A percentile compares a stretch with the other conserved stretches of the same genome.
Conservation (phyloP, 1,140 invertebrate genomes). For the Temnothorax nylanderi region DNA sequence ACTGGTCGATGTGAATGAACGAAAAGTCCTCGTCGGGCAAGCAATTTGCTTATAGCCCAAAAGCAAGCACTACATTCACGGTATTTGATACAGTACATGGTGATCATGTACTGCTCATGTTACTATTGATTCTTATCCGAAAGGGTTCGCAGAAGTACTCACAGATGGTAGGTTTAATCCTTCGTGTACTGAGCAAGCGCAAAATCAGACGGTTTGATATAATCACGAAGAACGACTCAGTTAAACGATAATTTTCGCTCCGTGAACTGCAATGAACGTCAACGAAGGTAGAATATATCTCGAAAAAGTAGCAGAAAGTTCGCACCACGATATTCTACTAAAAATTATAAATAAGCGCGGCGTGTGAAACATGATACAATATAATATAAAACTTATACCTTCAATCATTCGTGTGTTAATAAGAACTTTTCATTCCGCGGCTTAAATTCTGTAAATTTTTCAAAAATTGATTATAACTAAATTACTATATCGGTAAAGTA, state of each 20-base stretch:
- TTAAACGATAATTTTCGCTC: not conserved
- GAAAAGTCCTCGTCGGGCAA: too few species aligned
- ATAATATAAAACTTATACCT: not conserved
- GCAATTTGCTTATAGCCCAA: constrained; percentile 10
- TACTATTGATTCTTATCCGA: constrained; percentile 18
- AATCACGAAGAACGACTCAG: constrained; percentile 6
- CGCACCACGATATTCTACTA: not conserved
- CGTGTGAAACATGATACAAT: not conserved
- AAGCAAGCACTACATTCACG: not conserved
- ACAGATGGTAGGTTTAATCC: not conserved
- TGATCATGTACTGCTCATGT: not conserved
- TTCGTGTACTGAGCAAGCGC: constrained; percentile 40
- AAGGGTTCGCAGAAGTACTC: not conserved
- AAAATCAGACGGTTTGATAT: not conserved
- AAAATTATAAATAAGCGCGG: not conserved
- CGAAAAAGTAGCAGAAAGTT: not conserved
- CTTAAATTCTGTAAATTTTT: too few species aligned
- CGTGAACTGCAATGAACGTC: not conserved
- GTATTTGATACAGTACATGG: not conserved
- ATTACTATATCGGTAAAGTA: too few species aligned
- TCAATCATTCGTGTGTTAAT: too few species aligned
- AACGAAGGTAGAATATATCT: constrained; percentile 6
- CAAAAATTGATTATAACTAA: not conserved
- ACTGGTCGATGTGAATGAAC: not conserved
- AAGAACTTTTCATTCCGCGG: too few species aligned